Evolutionary conservation across 2,888 invertebrate species (phyloP).

Genomic region (Mesoligia furuncula): DNA sequence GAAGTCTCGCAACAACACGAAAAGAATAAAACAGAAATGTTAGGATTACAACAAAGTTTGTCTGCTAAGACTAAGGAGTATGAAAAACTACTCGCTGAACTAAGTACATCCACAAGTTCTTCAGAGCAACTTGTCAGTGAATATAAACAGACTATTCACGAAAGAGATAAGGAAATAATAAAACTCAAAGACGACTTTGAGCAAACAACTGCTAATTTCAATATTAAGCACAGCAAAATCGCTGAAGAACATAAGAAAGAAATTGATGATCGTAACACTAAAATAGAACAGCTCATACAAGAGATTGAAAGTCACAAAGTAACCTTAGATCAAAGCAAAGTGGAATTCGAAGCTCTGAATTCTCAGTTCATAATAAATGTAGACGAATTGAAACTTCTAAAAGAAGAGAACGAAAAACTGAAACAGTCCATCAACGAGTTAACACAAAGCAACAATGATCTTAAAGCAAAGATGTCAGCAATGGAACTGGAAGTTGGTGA

Average conservation of each 20-base stretch:
- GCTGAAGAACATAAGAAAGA: constrained; percentile 89
- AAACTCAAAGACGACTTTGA: constrained; percentile 88
- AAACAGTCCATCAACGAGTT: constrained; percentile 84
- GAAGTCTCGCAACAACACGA: constrained; percentile 85
- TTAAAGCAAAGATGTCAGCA: constrained; percentile 82
- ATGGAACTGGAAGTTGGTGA: constrained; percentile 90
- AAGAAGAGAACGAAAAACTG: constrained; percentile 85
- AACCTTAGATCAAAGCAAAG: constrained; percentile 85
- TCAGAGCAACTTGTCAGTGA: constrained; percentile 86
- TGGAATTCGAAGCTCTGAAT: constrained; percentile 86
- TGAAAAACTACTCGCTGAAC: constrained; percentile 82
- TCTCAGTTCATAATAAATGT: constrained; percentile 85
- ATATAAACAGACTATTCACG: constrained; percentile 87
- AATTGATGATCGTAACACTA: constrained; percentile 86
- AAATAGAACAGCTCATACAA: constrained; percentile 87
- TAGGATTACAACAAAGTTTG: constrained; percentile 82
- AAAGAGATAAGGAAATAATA: constrained; percentile 89
- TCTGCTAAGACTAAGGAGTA: constrained; percentile 83
- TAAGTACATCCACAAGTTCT: constrained; percentile 79
- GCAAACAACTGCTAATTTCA: constrained; percentile 86
- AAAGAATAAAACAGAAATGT: constrained; percentile 83
- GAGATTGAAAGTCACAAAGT: constrained; percentile 87
- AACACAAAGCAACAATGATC: constrained; percentile 79
- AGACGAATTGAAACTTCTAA: constrained; percentile 84
- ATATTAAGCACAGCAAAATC: constrained; percentile 87